Evolutionary conservation across 2,888 invertebrate species (phyloP).

Genomic region (Epinotia brunnichana): DNA sequence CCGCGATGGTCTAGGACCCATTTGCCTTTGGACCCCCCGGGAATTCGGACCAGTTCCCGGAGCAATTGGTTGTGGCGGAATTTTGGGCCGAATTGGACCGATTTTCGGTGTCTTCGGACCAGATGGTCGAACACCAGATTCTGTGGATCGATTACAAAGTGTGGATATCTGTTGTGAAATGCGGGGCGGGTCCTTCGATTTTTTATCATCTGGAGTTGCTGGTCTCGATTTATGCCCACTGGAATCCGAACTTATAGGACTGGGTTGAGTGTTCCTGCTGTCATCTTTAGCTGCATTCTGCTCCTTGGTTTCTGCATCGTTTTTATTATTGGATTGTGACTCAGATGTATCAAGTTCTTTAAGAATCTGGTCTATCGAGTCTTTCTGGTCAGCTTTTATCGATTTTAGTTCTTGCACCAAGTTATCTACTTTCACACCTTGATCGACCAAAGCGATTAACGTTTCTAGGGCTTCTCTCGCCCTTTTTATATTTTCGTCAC

Average conservation of each 20-base stretch:
- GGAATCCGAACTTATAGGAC: neutral
- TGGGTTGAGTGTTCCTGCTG: neutral
- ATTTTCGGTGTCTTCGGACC: conserved; percentile 3
- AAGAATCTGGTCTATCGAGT: conserved; percentile 13
- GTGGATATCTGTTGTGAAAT: conserved; percentile 9
- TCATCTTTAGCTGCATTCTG: neutral
- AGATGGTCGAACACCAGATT: conserved; percentile 13
- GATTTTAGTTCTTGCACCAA: conserved; percentile 16
- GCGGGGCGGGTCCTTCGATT: neutral
- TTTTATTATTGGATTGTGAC: neutral
- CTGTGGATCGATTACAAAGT: conserved; percentile 8
- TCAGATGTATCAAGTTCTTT: conserved; percentile 7
- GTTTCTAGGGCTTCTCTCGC: conserved; percentile 27
- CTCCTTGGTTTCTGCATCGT: neutral
- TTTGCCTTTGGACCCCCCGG: conserved; percentile 5
- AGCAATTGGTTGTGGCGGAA: conserved; percentile 14
- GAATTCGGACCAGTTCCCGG: conserved; percentile 25
- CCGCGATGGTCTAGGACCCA: neutral
- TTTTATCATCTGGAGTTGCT: conserved; percentile 4
- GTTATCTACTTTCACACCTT: conserved; percentile 26
- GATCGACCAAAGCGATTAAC: conserved; percentile 10
- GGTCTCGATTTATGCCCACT: neutral
- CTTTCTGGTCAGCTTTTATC: conserved; percentile 19
- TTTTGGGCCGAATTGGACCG: conserved; percentile 37
- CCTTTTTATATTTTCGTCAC: conserved; percentile 12